Percentiles rank a stretch among this genome's conserved stretches.
phyloP scores from a whole-genome alignment of 2,113 vertebrate species.

The Corvus hawaiiensis region DNA sequence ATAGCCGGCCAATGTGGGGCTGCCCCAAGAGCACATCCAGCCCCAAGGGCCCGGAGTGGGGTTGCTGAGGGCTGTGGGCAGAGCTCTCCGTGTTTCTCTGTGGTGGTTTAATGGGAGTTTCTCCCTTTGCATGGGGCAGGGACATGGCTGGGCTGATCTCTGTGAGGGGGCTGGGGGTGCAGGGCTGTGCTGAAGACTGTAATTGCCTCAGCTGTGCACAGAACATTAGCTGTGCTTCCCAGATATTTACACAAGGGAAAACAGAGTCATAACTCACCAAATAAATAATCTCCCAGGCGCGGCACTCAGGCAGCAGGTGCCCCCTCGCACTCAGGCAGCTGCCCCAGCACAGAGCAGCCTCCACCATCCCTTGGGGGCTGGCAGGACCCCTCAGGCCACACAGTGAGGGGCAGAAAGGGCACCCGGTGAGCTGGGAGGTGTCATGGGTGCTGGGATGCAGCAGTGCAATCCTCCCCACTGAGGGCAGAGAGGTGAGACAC shows the following conservation, averaged over 20 bases:
- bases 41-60: accelerated
- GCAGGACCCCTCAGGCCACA: accelerated
- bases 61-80: background rate
- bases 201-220: slow-evolving; percentile 18
- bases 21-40: background rate
- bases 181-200: background rate
- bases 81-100: accelerated
- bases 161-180: background rate
- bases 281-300: background rate
- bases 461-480: background rate
- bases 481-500: background rate
- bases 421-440: background rate
- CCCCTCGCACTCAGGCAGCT: accelerated
- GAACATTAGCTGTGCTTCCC: slow-evolving; percentile 42
- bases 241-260: slow-evolving; percentile 54
- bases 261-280: slow-evolving; percentile 54
- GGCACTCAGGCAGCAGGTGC: accelerated
- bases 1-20: background rate
- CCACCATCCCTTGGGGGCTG: background rate
- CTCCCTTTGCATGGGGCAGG: accelerated
- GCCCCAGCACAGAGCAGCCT: background rate
- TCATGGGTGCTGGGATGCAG: background rate
- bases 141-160: background rate
- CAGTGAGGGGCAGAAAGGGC: background rate
- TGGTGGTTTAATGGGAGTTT: background rate